Evolutionary conservation across 2,888 invertebrate genomes (phyloP).

Genomic region (Oscheius sp.): DNA sequence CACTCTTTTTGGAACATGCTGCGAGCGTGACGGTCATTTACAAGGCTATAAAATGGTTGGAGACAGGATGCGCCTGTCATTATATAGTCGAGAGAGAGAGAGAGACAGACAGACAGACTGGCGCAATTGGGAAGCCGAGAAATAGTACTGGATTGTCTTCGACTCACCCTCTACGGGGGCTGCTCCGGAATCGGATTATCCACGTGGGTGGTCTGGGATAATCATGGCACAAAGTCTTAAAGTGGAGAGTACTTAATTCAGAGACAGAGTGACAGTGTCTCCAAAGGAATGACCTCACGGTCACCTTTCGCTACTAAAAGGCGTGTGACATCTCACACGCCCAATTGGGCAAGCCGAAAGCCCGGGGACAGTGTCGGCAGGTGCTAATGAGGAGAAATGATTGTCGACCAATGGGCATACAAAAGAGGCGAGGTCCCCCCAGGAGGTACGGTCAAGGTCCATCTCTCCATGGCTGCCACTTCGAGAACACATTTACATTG

Average conservation of each 20-base stretch:
- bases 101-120: background rate
- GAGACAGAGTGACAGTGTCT: background rate
- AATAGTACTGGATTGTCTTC: too few species aligned
- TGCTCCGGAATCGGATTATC: constrained; percentile 24
- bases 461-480: constrained; percentile 18
- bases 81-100: background rate
- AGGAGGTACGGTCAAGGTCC: constrained; percentile 33
- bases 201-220: constrained; percentile 15
- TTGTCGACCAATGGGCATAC: constrained; percentile 8
- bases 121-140: background rate
- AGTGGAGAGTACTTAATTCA: background rate
- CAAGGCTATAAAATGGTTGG: constrained; percentile 17
- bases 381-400: constrained; percentile 23
- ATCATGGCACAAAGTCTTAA: constrained; percentile 12
- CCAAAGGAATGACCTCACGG: background rate
- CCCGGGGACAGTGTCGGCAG: constrained; percentile 11
- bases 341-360: constrained; percentile 4
- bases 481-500: constrained; percentile 33
- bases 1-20: background rate
- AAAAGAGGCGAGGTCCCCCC: background rate
- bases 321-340: too few species aligned
- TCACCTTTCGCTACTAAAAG: background rate
- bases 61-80: background rate
- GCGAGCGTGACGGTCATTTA: constrained; percentile 23
- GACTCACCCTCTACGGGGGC: background rate